Conservation (phyloP, 2,888 invertebrate genomes). For the Magallana nippona region DNA sequence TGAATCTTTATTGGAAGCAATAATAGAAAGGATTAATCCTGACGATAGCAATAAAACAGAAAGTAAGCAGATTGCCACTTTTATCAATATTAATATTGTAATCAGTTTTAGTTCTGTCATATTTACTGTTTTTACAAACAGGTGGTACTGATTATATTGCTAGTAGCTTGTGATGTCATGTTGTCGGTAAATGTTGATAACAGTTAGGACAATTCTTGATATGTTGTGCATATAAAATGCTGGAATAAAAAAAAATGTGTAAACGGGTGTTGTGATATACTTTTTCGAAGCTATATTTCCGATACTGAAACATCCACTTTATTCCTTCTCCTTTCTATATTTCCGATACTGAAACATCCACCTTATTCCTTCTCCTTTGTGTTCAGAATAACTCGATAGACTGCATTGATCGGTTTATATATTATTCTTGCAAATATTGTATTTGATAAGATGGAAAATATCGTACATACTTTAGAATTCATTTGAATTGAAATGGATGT, state of each 20-base stretch:
- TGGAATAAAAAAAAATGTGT: constrained; percentile 20
- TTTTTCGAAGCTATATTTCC: not conserved
- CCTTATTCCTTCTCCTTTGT: too few species aligned
- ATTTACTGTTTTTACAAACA: not conserved
- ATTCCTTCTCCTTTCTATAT: too few species aligned
- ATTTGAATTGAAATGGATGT: too few species aligned
- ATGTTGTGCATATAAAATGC: constrained; percentile 30
- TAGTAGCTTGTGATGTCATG: constrained; percentile 15
- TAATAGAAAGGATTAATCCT: not conserved
- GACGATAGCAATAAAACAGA: not conserved
- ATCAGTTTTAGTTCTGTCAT: not conserved
- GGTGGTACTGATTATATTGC: constrained; percentile 15
- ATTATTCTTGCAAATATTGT: too few species aligned
- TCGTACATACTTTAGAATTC: too few species aligned
- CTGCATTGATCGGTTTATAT: too few species aligned
- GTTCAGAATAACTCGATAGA: too few species aligned
- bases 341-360: too few species aligned
- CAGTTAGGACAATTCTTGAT: constrained; percentile 11
- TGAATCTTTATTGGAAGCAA: not conserved
- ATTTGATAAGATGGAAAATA: too few species aligned
- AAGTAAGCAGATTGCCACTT: not conserved
- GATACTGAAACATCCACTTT: too few species aligned
- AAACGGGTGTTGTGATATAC: not conserved
- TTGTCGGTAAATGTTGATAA: constrained; percentile 13
- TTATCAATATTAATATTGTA: constrained; percentile 8